Evolutionary conservation across 1,140 invertebrate genomes (phyloP).

Genomic region (Metopolophium dirhodum): DNA sequence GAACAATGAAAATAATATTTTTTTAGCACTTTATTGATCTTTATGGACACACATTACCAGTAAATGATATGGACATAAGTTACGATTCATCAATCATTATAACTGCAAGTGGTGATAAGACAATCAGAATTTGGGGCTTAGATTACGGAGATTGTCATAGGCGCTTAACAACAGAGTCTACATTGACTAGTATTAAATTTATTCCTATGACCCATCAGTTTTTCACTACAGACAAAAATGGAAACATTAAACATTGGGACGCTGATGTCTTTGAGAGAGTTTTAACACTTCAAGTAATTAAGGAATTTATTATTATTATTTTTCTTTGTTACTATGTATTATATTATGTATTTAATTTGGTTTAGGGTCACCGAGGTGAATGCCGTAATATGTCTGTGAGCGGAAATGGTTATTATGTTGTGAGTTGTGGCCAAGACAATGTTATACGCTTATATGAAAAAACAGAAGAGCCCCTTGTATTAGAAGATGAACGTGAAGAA

Average conservation of each 20-base stretch:
- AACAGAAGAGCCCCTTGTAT: conserved; percentile 86
- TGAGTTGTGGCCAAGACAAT: conserved; percentile 87
- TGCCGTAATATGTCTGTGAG: conserved; percentile 79
- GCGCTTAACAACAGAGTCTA: conserved; percentile 89
- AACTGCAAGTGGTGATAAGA: conserved; percentile 94
- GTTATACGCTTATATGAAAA: conserved; percentile 87
- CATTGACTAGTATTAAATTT: conserved; percentile 87
- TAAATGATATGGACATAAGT: conserved; percentile 92
- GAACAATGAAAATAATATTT: conserved; percentile 58
- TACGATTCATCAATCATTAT: conserved; percentile 88
- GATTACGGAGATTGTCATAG: conserved; percentile 97
- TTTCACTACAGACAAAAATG: conserved; percentile 92
- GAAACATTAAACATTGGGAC: conserved; percentile 96
- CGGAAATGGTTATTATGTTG: conserved; percentile 80
- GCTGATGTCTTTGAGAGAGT: conserved; percentile 92
- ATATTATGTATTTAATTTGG: conserved; percentile 59
- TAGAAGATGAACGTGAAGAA: conserved; percentile 90
- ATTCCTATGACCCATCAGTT: conserved; percentile 91
- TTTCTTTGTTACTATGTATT: conserved; percentile 31
- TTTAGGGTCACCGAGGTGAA: conserved; percentile 79
- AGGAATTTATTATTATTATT: conserved; percentile 35
- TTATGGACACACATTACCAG: conserved; percentile 96
- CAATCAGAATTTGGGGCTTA: conserved; percentile 97
- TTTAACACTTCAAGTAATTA: conserved; percentile 79
- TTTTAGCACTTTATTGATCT: conserved; percentile 90